phyloP scores from a whole-genome alignment of 2,797 vertebrate genomes.

The Oreochromis mossambicus region DNA sequence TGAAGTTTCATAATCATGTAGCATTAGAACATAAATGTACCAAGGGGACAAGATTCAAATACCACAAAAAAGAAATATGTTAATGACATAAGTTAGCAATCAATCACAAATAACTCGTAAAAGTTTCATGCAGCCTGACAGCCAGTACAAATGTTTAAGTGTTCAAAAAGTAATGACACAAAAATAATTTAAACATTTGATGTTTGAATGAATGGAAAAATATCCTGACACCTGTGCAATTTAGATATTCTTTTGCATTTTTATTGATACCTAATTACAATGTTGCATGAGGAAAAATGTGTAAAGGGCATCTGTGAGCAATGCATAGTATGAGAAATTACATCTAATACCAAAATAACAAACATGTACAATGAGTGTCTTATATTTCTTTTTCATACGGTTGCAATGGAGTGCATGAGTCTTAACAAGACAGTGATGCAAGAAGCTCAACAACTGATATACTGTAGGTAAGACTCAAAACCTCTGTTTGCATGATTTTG shows the following conservation, averaged over 20 bases:
- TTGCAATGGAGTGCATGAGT: background rate
- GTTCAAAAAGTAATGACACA: background rate
- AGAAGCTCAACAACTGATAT: background rate
- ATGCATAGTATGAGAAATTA: background rate
- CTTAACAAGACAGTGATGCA: background rate
- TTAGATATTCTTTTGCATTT: background rate
- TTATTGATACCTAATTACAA: background rate
- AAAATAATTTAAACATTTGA: background rate
- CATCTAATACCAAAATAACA: background rate
- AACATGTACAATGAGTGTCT: background rate
- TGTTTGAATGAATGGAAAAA: background rate
- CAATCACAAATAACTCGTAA: background rate
- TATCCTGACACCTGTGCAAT: background rate
- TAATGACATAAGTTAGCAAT: background rate
- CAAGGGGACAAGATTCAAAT: background rate
- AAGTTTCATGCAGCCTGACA: background rate
- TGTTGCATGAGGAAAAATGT: background rate
- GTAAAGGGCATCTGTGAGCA: background rate
- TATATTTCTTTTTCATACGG: background rate
- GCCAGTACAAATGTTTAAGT: background rate
- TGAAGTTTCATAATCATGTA: background rate
- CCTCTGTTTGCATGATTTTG: background rate
- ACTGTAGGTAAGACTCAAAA: background rate
- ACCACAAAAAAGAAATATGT: background rate
- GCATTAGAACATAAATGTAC: background rate